Evolutionary conservation across 2,797 vertebrate species (phyloP), one percentile per base, ranked within the genome.

Genomic region (Eulemur mongoz): DNA sequence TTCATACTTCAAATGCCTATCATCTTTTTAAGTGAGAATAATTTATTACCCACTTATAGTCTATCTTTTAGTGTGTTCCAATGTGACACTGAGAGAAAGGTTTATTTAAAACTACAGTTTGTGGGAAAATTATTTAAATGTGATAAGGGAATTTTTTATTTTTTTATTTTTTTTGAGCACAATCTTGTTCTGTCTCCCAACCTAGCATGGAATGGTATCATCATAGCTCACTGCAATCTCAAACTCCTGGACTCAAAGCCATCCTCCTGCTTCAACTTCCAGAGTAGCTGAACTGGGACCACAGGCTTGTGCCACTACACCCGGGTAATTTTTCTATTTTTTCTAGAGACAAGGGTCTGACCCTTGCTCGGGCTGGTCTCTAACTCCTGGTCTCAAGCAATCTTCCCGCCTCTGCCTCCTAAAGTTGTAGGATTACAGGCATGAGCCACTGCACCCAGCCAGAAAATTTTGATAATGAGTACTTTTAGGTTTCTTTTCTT

Each of bases 1-100:
- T 94, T 95, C 91, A 95, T 94, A 85, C 85, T 65, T 92, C 84
- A 97, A 97, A 97, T 89, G 85, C 35, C 89, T 97, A 96, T 97
- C 90, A 96, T 89, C 88, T 93, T 95, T 96, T 94, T 90, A 95
- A 96, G 54, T 88, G 69, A 89, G 54, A 86, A 89, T 96, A 95
- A 97, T 96, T 97, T 95, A 92, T 96, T 78, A 82, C 15, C 40
- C 78, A 92, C 91, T 96, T 95, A 96, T 35, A 67, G 69, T 43
- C 43, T 93, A 38, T 96, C 72, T 95, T 91, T 95, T 48, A 92
- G 35, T 89, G 48, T 83, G 23, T 69, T 85, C 95, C 40, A 90
- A 93, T 83, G 20, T 86, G 73, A 95, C 73, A 90, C 32, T 82
- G 45, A 84, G 20, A 83, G 25, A 93, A 85, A 69, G 8, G 9